phyloP scores from a whole-genome alignment of 2,888 invertebrate species.

The Galerucella nymphaeae region DNA sequence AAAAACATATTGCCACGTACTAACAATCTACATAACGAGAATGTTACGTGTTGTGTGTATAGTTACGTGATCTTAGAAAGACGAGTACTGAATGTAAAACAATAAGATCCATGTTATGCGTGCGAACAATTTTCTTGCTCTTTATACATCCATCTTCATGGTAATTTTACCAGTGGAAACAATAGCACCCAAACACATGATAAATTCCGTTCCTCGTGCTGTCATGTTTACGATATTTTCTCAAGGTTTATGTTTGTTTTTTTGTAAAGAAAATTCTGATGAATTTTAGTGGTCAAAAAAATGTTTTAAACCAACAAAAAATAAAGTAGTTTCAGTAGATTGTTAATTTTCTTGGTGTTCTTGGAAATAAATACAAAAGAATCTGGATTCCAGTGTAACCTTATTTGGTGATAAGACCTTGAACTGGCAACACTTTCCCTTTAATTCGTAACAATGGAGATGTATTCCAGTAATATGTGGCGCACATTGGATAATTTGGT shows the following conservation, averaged over 20 bases:
- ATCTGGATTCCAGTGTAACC: conserved; percentile 7
- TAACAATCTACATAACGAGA: conserved; percentile 56
- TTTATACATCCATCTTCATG: conserved; percentile 48
- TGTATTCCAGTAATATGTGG: conserved; percentile 50
- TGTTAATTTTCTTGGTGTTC: neutral
- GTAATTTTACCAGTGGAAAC: conserved; percentile 43
- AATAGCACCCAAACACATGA: conserved; percentile 31
- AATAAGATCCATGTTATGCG: conserved; percentile 51
- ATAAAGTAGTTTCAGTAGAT: too few relatives aligned
- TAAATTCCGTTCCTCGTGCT: too few relatives aligned
- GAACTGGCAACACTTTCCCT: conserved; percentile 25
- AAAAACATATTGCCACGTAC: conserved; percentile 52
- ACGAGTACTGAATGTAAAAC: conserved; percentile 49
- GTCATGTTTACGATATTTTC: too few relatives aligned
- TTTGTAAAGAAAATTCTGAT: too few relatives aligned
- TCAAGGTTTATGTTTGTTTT: too few relatives aligned
- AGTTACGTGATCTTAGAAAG: conserved; percentile 54
- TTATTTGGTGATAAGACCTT: conserved; percentile 21
- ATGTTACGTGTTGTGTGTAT: conserved; percentile 55
- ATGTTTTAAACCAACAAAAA: too few relatives aligned
- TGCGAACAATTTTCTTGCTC: conserved; percentile 46
- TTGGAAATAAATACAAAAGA: neutral
- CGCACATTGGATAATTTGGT: conserved; percentile 57
- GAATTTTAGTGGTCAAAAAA: too few relatives aligned
- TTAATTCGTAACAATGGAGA: conserved; percentile 50